A percentile compares a stretch with the other conserved stretches of the same genome.
phyloP scores from a whole-genome alignment of 2,113 vertebrate genomes.

The Trochalopteron elliotii region DNA sequence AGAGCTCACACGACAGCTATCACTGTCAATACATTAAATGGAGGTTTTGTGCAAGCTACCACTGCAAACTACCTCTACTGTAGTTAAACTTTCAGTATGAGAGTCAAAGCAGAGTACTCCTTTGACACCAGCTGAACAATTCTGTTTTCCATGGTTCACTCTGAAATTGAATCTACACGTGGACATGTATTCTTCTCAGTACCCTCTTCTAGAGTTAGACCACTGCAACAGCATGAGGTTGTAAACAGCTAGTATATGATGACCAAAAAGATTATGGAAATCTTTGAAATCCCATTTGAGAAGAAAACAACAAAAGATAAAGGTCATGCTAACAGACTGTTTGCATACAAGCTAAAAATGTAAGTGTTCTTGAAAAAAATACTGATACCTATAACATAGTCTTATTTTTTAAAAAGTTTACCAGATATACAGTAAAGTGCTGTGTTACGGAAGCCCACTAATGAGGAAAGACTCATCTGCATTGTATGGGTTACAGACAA shows the following conservation, averaged over 20 bases:
- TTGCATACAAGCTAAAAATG: neutral
- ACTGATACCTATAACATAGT: neutral
- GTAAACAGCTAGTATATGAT: neutral
- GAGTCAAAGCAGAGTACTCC: neutral
- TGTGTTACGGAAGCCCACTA: neutral
- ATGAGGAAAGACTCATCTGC: neutral
- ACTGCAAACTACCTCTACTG: neutral
- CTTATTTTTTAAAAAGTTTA: neutral
- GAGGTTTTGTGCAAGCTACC: neutral
- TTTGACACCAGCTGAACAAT: neutral
- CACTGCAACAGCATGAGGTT: neutral
- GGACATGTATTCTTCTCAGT: neutral
- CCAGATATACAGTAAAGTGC: neutral
- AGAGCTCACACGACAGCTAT: neutral
- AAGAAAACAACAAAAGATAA: neutral
- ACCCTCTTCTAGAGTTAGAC: neutral
- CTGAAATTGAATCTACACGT: neutral
- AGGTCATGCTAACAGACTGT: neutral
- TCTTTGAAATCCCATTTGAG: neutral
- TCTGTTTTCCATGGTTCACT: neutral
- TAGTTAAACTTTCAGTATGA: neutral
- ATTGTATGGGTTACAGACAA: neutral
- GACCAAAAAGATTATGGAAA: neutral
- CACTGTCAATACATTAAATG: neutral
- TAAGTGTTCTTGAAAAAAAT: neutral